Evolutionary conservation across 1,140 invertebrate species (phyloP), one percentile per base, ranked within the genome.

Genomic region (Drosophila orosa): DNA sequence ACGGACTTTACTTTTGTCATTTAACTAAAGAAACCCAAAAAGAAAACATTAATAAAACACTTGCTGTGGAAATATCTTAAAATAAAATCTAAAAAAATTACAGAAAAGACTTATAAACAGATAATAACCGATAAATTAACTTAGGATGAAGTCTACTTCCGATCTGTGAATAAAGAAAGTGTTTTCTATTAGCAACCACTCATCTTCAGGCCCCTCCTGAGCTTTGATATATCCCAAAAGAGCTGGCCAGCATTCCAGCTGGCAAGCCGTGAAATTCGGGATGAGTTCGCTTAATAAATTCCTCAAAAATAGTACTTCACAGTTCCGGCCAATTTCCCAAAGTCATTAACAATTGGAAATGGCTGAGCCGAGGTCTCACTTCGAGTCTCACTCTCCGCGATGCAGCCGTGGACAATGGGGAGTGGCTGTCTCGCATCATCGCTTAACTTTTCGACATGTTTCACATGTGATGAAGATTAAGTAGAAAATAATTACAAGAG

Each of bases 381-480:
- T 35, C 33, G 25, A 68, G 60, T 60, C 56, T 33, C 59, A 68
- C 57, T 68, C 39, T 1, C 42, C 45, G 42, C 55, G 56, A 40
- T 63, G 71, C 71, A 65, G 48, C 66, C 66, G 15, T 69, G 54
- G 56, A 17, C 22, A 33, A 31, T 71, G 66, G 40, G 58, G 17
- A 37, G 35, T 22, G 25, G 27, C 25, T 25, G 61, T 19, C 24
- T 29, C 58, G 84, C 83, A 73, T 77, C 83, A 87, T 89, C 83
- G 84, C 84, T 87, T 89, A 87, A 80, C 62, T 87, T 89, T 87
- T 87, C 83, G 83, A 87, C 83, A 89, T 87, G 80, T 87, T 89
- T 87, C 73, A 63, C 84, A 80, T 87, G 76, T 87, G 84, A 87
- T 87, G 84, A 87, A 87, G 84, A 87, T 87, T 87, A 87, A 87